These are phyloP conservation scores for Drosophila santomea DNA, from an alignment of 1,140 invertebrate species.

Conservation along the genomic window DNA sequence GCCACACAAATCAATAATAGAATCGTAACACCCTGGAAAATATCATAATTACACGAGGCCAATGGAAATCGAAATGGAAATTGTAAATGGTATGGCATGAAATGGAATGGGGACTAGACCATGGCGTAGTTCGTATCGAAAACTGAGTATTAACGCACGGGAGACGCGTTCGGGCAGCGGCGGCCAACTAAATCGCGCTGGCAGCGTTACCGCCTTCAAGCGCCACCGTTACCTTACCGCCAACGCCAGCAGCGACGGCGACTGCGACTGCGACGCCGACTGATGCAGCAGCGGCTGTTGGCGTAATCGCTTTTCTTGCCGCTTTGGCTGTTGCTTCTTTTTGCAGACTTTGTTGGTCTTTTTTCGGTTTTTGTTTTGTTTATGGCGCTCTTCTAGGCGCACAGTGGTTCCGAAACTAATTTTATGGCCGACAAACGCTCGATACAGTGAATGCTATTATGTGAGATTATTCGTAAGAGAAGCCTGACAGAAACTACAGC, in stretches of 20 bases:
- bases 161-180: conserved; percentile 43
- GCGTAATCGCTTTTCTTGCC: conserved; percentile 64
- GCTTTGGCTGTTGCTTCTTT: conserved; percentile 46
- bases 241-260: conserved; percentile 1
- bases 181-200: conserved; percentile 61
- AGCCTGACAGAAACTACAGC: too few relatives aligned
- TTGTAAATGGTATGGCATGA: not conserved
- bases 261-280: conserved; percentile 5
- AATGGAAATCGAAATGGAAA: not conserved
- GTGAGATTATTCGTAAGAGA: too few relatives aligned
- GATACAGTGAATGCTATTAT: not conserved
- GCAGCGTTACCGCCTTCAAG: conserved; percentile 43
- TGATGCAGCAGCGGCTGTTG: conserved; percentile 31
- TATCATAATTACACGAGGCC: conserved; percentile 17
- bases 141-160: conserved; percentile 18
- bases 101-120: not conserved
- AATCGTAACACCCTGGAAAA: conserved; percentile 20
- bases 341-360: conserved; percentile 45
- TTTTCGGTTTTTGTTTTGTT: conserved; percentile 37
- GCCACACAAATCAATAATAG: conserved; percentile 30
- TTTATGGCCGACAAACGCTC: not conserved
- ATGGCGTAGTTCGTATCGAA: conserved; percentile 1
- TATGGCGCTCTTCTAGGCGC: conserved; percentile 58
- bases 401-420: conserved; percentile 48
- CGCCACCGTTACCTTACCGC: conserved; percentile 28